phyloP scores from a whole-genome alignment of 2,888 invertebrate species.

The Cryptus viduatorius region DNA sequence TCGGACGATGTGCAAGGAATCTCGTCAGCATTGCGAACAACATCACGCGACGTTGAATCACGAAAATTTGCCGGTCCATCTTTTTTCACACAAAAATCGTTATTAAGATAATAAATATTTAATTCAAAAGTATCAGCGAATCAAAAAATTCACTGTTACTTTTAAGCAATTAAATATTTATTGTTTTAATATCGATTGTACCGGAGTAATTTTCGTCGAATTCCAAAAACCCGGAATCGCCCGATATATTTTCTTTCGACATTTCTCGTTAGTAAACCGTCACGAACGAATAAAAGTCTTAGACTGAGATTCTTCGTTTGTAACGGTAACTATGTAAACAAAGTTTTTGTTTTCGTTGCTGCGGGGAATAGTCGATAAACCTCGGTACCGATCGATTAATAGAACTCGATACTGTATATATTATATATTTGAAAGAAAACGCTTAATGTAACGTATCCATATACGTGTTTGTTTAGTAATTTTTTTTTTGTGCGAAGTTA shows the following conservation, averaged over 20 bases:
- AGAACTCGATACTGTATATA: no score
- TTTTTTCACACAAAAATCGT: background rate
- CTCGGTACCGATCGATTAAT: no score
- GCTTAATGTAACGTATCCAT: no score
- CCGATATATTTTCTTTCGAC: background rate
- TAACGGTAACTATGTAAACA: background rate
- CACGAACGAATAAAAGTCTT: background rate
- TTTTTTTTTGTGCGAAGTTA: no score
- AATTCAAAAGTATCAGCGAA: background rate
- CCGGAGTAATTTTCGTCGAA: background rate
- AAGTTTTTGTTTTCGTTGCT: background rate
- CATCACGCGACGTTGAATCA: background rate
- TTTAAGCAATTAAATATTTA: background rate
- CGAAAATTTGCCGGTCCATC: background rate
- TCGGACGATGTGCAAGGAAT: background rate
- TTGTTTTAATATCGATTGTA: background rate
- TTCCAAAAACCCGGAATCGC: background rate
- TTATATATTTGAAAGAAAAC: no score
- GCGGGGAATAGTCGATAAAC: no score
- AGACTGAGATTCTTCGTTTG: background rate
- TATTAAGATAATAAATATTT: background rate
- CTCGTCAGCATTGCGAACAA: background rate
- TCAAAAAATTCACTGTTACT: background rate
- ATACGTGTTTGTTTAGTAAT: no score
- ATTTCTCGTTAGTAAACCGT: background rate